Base-by-base conservation (phyloP, 2,797 vertebrate species). In the Myotis findleyi region DNA sequence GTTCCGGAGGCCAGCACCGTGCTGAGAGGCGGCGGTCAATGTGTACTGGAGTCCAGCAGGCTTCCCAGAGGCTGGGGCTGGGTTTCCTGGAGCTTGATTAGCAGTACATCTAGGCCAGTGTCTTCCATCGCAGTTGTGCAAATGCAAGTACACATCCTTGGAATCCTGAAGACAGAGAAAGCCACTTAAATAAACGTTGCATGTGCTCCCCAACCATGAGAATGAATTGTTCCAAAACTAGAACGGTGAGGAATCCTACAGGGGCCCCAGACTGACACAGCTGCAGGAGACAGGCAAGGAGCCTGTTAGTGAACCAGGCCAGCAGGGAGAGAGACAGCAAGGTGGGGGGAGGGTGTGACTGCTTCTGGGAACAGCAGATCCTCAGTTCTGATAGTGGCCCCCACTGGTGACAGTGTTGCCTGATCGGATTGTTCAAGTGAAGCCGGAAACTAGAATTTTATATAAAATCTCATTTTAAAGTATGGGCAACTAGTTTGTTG, bases 391-490 rank as follows among this genome's bases (percentile, higher is more conserved):
- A 27, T 0, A 14, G 16, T 6, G 49, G 47, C 23, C 30, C 20
- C 17, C 3, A 59, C 4, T n/a, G 20, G 3, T 16, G 5, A 53
- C 23, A 6, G 47, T 38, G 17, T 55, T 62, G 17, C 27, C 25
- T 36, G 55, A 55, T 68, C 4, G 25, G 36, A 80, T 59, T 80
- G 17, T 51, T 81, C 25, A 18, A 68, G 41, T 5, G 36, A 86
- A 72, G 21, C 23, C 36, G 2, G 44, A 64, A 89, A 62, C 30
- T 80, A 44, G 16, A 89, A 53, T 68, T 57, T 30, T 59, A 87
- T 41, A 44, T 30, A 71, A 59, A 87, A 27, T 86, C 27, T 93
- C 16, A 55, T 57, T 87, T 75, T 87, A 68, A 73, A 53, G 36
- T 7, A 20, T 10, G 79, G 30, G 38, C 25, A 44, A 17, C 59